A percentile compares a stretch with the other conserved stretches of the same genome.
These are phyloP conservation scores for Eristalinus aeneus DNA, from an alignment of 2,888 invertebrate genomes.

Conservation along the genomic window DNA sequence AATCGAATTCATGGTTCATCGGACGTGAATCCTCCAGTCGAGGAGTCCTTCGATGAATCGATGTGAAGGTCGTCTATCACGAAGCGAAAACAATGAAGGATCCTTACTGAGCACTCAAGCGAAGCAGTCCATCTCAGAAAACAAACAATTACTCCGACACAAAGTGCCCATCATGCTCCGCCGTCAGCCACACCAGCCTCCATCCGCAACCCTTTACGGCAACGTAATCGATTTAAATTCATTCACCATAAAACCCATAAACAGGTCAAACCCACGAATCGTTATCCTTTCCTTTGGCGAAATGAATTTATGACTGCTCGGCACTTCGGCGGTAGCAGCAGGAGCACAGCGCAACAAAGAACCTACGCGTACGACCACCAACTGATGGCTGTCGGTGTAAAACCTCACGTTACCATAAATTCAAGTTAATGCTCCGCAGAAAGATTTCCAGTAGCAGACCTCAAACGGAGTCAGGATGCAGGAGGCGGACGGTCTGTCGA, in stretches of 20 bases:
- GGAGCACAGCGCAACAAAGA: constrained; percentile 17
- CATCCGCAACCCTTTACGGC: not conserved
- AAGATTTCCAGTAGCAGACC: constrained; percentile 25
- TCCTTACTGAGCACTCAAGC: not conserved
- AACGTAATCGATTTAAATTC: constrained; percentile 35
- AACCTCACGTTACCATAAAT: constrained; percentile 63
- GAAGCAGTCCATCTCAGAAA: not conserved
- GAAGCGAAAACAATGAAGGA: not conserved
- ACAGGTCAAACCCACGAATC: constrained; percentile 46
- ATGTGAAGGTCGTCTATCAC: too few species aligned
- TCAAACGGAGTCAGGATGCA: constrained; percentile 18
- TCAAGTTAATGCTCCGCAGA: constrained; percentile 58
- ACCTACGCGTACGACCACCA: constrained; percentile 35
- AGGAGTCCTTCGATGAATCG: too few species aligned
- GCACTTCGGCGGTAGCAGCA: not conserved
- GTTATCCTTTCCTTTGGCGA: constrained; percentile 18
- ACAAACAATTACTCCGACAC: not conserved
- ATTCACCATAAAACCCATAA: constrained; percentile 37
- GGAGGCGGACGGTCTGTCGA: not conserved
- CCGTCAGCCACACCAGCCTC: not conserved
- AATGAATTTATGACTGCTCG: constrained; percentile 43
- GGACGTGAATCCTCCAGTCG: too few species aligned
- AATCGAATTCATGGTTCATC: too few species aligned
- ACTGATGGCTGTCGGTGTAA: constrained; percentile 14
- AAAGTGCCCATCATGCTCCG: not conserved